Percentiles rank a stretch among this genome's conserved stretches.
These are phyloP conservation scores for Leptinotarsa defecta DNA, from an alignment of 1,140 invertebrate species.

Conservation along the genomic window DNA sequence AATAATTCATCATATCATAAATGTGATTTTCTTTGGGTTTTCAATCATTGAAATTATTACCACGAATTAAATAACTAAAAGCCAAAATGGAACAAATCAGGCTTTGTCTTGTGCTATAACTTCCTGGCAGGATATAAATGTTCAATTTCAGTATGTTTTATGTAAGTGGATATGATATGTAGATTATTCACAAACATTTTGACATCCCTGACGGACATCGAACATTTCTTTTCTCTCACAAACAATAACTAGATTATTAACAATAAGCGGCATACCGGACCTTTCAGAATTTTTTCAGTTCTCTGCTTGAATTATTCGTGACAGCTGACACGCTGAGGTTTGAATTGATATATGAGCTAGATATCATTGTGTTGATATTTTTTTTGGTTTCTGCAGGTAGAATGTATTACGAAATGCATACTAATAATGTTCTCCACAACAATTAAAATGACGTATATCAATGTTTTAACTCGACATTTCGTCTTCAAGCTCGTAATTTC, in stretches of 20 bases:
- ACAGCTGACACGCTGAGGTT: not conserved
- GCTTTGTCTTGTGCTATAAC: not conserved
- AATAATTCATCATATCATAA: too few species aligned
- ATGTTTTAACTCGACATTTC: too few species aligned
- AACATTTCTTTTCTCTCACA: not conserved
- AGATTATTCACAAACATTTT: conserved; percentile 8
- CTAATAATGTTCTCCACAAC: too few species aligned
- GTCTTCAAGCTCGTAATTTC: too few species aligned
- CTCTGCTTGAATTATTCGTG: not conserved
- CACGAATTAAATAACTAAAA: too few species aligned
- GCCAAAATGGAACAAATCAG: too few species aligned
- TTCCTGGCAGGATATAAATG: not conserved
- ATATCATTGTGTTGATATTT: not conserved
- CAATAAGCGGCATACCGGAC: not conserved
- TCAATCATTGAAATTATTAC: too few species aligned
- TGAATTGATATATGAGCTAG: not conserved
- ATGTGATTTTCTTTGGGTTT: too few species aligned
- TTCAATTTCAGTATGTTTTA: not conserved
- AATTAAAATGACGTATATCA: too few species aligned
- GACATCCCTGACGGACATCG: not conserved
- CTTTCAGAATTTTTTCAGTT: not conserved
- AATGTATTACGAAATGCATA: too few species aligned
- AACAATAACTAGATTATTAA: not conserved
- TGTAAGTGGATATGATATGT: conserved; percentile 6
- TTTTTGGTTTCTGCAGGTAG: not conserved